phyloP scores from a whole-genome alignment of 2,888 invertebrate species.

The Lampropteryx suffumata region DNA sequence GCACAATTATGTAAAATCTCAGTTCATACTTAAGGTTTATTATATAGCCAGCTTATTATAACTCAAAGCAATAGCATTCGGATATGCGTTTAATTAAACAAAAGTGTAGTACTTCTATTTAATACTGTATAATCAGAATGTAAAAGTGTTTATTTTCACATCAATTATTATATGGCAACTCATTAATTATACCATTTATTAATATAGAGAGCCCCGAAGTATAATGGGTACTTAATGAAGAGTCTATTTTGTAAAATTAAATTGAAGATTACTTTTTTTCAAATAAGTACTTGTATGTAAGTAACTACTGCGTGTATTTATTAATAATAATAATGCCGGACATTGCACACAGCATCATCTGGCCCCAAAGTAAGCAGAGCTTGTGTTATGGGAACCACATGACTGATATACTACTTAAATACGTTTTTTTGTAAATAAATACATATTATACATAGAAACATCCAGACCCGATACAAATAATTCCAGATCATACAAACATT shows the following conservation, averaged over 20 bases:
- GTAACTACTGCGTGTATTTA: no score
- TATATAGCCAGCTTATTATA: neutral
- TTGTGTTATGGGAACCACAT: no score
- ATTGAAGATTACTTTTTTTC: neutral
- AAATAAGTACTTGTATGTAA: no score
- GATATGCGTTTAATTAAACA: conserved; percentile 48
- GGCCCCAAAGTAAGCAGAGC: no score
- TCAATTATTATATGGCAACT: conserved; percentile 11
- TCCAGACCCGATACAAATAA: no score
- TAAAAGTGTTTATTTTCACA: conserved; percentile 16
- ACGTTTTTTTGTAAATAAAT: no score
- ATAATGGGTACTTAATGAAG: neutral
- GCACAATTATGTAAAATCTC: neutral
- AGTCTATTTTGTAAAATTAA: neutral
- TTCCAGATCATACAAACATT: no score
- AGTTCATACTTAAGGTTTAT: neutral
- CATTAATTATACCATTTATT: neutral
- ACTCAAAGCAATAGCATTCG: conserved; percentile 34
- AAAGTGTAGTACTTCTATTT: conserved; percentile 36
- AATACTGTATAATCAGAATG: conserved; percentile 37
- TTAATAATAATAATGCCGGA: no score
- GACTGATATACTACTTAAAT: no score
- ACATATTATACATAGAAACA: no score
- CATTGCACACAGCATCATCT: no score
- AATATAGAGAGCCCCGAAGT: neutral